Percentiles rank a stretch among this genome's conserved stretches.
phyloP scores from a whole-genome alignment of 1,140 invertebrate species.

The Archivesica marissinica region DNA sequence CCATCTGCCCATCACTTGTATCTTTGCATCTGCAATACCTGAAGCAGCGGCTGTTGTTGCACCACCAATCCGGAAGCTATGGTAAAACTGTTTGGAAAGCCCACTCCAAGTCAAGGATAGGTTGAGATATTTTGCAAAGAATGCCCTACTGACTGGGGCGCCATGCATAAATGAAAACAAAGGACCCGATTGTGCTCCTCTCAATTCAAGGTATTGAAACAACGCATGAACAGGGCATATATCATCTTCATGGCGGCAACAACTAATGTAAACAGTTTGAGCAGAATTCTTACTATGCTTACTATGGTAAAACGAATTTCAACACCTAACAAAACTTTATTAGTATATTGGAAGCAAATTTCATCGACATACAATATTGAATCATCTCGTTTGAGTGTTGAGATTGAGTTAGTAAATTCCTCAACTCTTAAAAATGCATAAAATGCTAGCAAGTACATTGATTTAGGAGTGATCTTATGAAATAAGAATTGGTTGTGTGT shows the following conservation, averaged over 20 bases:
- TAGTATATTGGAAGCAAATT: no score
- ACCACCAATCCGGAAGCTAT: no score
- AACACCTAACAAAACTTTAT: not conserved
- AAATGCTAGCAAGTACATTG: conserved; percentile 38
- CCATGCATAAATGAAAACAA: not conserved
- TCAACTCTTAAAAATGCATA: conserved; percentile 34
- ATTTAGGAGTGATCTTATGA: not conserved
- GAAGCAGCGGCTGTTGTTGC: no score
- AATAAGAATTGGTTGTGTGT: not conserved
- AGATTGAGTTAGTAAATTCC: no score
- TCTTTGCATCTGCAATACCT: no score
- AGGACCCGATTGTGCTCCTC: not conserved
- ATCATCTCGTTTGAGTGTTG: no score
- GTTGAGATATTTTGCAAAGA: not conserved
- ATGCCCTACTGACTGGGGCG: not conserved
- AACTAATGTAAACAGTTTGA: not conserved
- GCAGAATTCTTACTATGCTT: not conserved
- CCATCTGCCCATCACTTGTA: no score
- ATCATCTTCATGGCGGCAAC: not conserved
- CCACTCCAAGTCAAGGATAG: not conserved
- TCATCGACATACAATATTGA: no score
- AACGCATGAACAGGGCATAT: not conserved
- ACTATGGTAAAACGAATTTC: not conserved
- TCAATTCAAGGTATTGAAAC: no score
- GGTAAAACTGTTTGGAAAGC: no score